Base-by-base conservation (phyloP, 2,113 vertebrate species). In the Gymnocephalus cernua region DNA sequence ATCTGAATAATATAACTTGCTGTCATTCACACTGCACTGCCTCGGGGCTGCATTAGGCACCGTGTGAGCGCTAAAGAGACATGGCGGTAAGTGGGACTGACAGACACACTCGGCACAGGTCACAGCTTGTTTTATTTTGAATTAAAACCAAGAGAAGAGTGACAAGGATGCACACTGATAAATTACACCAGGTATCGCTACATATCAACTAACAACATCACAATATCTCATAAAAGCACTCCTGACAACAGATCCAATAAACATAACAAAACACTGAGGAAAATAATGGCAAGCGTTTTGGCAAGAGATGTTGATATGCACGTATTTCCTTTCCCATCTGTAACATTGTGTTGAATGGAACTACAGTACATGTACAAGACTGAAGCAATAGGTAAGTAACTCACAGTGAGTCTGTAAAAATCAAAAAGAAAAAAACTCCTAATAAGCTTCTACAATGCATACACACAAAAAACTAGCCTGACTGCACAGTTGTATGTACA, bases 171-270 rank as follows among this genome's bases (percentile, higher is more conserved):
- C 92, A 95, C 93, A 93, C 88, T 89, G 86, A 91, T 88, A 91
- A 91, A 91, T 91, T 85, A 94, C 92, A 91, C 87, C 89, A 91
- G 86, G 89, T 89, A 88, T 91, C 59, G 88, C 92, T 95, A 95
- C 92, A 91, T 88, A 90, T 94, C 81, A 91, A 93, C 92, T 92
- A 94, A 93, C 84, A 79, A 93, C 92, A 84, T 89, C 92, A 95
- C 93, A 77, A 92, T 84, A 92, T 91, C 88, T 92, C 35, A 86
- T 84, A 89, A 89, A 89, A 87, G 85, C 80, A 79, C 88, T 89
- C 86, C 80, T 71, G 67, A 90, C 80, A 85, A 92, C 85, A 85
- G 84, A 91, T 91, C 80, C 75, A 87, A 81, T 62, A 56, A 90
- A 86, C 71, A 8, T 44, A 81, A 80, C 15, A 41, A 70, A 83